Conservation (phyloP, 2,113 vertebrate genomes). For the Thunnus thynnus region DNA sequence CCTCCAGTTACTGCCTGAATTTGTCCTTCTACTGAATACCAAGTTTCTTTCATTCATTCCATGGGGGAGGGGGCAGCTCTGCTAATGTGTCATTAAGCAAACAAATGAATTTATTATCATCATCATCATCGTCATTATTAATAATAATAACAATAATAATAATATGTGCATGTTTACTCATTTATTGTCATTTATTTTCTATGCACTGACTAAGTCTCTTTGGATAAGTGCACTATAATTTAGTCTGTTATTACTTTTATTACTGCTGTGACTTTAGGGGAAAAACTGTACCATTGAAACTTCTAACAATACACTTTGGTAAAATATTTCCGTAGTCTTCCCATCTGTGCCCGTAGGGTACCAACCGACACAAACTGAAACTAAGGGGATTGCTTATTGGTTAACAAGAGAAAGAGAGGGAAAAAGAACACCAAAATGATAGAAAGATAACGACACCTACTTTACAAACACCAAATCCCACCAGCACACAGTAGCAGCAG, state of each 20-base stretch:
- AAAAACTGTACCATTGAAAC: slow-evolving; percentile 1
- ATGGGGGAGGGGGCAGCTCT: too few relatives aligned
- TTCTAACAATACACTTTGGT: slow-evolving; percentile 4
- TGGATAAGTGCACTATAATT: background rate
- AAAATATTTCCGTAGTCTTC: slow-evolving; percentile 3
- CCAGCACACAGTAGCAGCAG: slow-evolving; percentile 15
- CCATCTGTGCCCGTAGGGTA: slow-evolving; percentile 15
- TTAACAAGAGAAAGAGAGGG: background rate
- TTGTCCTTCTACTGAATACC: too few relatives aligned
- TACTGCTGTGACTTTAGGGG: background rate
- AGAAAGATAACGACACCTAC: slow-evolving; percentile 38
- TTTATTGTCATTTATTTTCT: background rate
- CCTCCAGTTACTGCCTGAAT: too few relatives aligned
- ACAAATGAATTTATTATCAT: background rate
- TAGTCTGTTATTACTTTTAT: slow-evolving; percentile 8
- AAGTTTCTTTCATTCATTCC: too few relatives aligned
- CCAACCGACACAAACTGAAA: slow-evolving; percentile 19
- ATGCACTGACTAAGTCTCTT: background rate
- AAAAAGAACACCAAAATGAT: slow-evolving; percentile 11
- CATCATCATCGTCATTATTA: too few relatives aligned
- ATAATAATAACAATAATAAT: too few relatives aligned
- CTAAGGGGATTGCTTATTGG: slow-evolving; percentile 13
- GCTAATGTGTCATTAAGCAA: too few relatives aligned
- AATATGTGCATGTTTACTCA: background rate
- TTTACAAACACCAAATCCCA: slow-evolving; percentile 44